phyloP scores from a whole-genome alignment of 2,113 vertebrate genomes.

The Ursus arctos region DNA sequence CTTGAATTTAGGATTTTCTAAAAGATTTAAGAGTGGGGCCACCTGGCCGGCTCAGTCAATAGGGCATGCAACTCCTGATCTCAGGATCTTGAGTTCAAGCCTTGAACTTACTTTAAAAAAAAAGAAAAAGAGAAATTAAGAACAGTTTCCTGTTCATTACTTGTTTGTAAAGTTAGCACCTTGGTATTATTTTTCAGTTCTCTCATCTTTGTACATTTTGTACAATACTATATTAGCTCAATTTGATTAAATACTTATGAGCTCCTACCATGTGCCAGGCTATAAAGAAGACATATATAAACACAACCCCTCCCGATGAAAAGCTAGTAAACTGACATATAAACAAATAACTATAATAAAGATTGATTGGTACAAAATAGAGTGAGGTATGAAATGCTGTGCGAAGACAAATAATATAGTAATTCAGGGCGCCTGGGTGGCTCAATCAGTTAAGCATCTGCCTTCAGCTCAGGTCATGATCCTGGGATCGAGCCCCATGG shows the following conservation, averaged over 20 bases:
- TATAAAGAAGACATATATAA: not conserved
- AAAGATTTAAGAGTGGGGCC: not conserved
- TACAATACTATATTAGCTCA: not conserved
- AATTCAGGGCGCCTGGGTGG: not conserved
- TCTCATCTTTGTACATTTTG: conserved; percentile 18
- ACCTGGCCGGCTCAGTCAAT: not conserved
- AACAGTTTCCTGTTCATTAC: not conserved
- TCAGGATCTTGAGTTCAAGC: not conserved
- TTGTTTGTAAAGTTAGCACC: not conserved
- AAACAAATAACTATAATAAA: conserved; percentile 23
- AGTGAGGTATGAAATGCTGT: not conserved
- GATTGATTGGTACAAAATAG: not conserved
- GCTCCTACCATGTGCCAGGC: not conserved
- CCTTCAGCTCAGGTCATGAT: no score
- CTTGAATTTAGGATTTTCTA: not conserved
- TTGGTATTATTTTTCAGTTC: not conserved
- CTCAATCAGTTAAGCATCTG: no score
- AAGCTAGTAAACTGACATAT: not conserved
- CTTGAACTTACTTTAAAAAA: not conserved
- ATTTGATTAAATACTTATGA: not conserved
- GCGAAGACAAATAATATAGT: not conserved
- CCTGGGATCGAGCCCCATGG: no score
- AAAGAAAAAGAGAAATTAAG: not conserved
- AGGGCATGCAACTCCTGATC: not conserved
- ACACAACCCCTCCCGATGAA: not conserved